These are phyloP conservation scores for Rhegmatorhina hoffmannsi DNA, from an alignment of 2,113 vertebrate genomes.

Conservation along the genomic window DNA sequence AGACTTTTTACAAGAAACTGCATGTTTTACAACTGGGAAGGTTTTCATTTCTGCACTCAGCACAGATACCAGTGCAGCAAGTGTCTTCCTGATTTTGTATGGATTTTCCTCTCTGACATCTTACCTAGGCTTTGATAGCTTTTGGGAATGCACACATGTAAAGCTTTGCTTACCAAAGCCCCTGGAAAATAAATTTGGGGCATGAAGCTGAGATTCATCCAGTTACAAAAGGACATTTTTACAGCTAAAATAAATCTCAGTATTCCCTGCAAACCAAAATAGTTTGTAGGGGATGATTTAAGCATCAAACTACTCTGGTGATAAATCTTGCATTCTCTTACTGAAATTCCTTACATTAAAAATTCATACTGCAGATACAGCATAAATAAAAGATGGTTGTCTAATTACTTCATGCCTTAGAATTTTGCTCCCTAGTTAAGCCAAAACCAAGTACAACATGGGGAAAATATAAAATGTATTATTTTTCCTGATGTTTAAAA, in stretches of 20 bases:
- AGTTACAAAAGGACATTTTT: constrained; percentile 20
- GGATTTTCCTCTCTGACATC: not conserved
- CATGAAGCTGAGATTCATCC: not conserved
- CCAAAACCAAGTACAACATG: not conserved
- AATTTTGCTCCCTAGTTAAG: constrained; percentile 9
- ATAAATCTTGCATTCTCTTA: not conserved
- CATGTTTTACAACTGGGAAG: not conserved
- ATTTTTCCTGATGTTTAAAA: not conserved
- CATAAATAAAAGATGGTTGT: constrained; percentile 1
- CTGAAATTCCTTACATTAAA: not conserved
- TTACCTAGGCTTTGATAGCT: not conserved
- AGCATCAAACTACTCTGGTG: not conserved
- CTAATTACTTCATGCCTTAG: constrained; percentile 30
- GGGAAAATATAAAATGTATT: not conserved
- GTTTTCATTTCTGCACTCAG: not conserved
- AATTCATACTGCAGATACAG: not conserved
- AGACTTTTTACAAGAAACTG: constrained; percentile 30
- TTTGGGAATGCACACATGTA: not conserved
- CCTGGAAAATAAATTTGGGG: constrained; percentile 8
- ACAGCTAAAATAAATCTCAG: constrained; percentile 21
- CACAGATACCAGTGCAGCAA: not conserved
- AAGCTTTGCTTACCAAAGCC: not conserved
- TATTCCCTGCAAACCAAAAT: not conserved
- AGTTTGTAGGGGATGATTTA: constrained; percentile 13
- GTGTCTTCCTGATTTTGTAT: not conserved